Evolutionary conservation across 2,888 invertebrate genomes (phyloP).

Genomic region (Ormyrus pomaceus): DNA sequence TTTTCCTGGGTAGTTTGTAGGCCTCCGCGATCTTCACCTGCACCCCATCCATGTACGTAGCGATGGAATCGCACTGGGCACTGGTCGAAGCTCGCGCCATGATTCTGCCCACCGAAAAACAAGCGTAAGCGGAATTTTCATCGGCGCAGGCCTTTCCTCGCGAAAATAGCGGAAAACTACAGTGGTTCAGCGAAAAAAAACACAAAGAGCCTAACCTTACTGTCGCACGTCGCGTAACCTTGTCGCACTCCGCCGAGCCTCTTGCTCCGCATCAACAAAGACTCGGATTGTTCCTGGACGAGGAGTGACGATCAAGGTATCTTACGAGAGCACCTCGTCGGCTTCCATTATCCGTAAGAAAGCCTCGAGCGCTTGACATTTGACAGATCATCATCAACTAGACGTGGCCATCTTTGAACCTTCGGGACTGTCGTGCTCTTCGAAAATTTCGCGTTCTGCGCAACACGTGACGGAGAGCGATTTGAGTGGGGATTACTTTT

Average conservation of each 20-base stretch:
- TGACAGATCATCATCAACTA: slow-evolving; percentile 56
- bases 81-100: slow-evolving; percentile 69
- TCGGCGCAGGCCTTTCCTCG: neutral
- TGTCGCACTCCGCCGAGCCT: neutral
- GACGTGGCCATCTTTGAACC: slow-evolving; percentile 52
- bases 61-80: slow-evolving; percentile 70
- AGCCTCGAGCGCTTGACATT: slow-evolving; percentile 40
- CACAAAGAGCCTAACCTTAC: slow-evolving; percentile 35
- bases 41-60: slow-evolving; percentile 87
- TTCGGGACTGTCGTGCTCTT: slow-evolving; percentile 10
- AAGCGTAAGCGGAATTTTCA: neutral
- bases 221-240: slow-evolving; percentile 25
- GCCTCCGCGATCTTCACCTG: slow-evolving; percentile 93
- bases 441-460: slow-evolving; percentile 35
- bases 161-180: neutral
- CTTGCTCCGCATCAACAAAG: slow-evolving; percentile 29
- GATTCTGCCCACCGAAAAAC: slow-evolving; percentile 10
- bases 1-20: slow-evolving; percentile 87
- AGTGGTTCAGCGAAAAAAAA: neutral
- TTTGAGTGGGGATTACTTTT: neutral
- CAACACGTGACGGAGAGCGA: slow-evolving; percentile 35
- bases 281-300: slow-evolving; percentile 6
- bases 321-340: slow-evolving; percentile 5
- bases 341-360: slow-evolving; percentile 16
- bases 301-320: neutral